These are phyloP conservation scores for Leucophenga varia DNA, from an alignment of 1,140 invertebrate genomes.

Conservation along the genomic window DNA sequence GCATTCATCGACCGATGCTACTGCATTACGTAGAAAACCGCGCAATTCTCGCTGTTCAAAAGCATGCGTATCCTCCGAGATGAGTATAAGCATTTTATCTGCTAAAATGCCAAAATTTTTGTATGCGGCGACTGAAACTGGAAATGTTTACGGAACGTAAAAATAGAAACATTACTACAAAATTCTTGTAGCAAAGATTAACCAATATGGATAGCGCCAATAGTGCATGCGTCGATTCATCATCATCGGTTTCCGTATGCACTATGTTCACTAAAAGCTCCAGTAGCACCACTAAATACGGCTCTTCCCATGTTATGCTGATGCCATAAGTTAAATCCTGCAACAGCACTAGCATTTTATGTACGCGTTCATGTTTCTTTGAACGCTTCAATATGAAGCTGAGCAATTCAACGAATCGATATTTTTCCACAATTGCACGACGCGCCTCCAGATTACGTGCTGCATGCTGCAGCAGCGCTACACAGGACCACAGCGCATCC, in stretches of 20 bases:
- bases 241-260: slow-evolving; percentile 15
- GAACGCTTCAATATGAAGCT: slow-evolving; percentile 55
- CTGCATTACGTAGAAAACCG: slow-evolving; percentile 57
- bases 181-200: slow-evolving; percentile 64
- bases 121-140: slow-evolving; percentile 54
- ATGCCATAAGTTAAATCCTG: slow-evolving; percentile 65
- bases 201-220: slow-evolving; percentile 61
- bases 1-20: slow-evolving; percentile 56
- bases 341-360: slow-evolving; percentile 57
- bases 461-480: slow-evolving; percentile 59
- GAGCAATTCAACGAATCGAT: slow-evolving; percentile 61
- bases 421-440: slow-evolving; percentile 59
- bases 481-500: slow-evolving; percentile 56
- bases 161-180: slow-evolving; percentile 61
- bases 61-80: slow-evolving; percentile 59
- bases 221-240: slow-evolving; percentile 53
- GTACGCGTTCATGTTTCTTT: slow-evolving; percentile 50
- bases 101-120: slow-evolving; percentile 57
- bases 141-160: slow-evolving; percentile 60
- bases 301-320: slow-evolving; percentile 63
- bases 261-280: slow-evolving; percentile 56
- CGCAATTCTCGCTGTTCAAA: slow-evolving; percentile 41
- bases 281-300: slow-evolving; percentile 59
- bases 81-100: slow-evolving; percentile 61
- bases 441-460: slow-evolving; percentile 58